These are phyloP conservation scores for Arrhopalites spinosus DNA, from an alignment of 2,888 invertebrate genomes.

Conservation along the genomic window DNA sequence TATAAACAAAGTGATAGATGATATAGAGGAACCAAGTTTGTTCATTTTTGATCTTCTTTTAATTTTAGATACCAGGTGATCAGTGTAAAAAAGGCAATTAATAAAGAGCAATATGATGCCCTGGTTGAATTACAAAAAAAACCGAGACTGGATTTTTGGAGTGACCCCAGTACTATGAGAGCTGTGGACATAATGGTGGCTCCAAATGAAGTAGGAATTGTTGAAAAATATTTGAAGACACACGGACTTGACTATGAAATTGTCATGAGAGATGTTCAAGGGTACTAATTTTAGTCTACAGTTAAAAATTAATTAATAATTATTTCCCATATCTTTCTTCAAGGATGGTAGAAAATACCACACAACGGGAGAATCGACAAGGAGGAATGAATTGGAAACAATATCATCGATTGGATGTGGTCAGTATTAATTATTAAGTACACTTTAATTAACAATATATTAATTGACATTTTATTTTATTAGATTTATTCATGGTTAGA, in stretches of 20 bases:
- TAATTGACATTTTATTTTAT: no score
- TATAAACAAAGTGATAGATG: neutral
- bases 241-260: slow-evolving; percentile 49
- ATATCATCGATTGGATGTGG: slow-evolving; percentile 49
- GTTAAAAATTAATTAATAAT: neutral
- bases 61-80: slow-evolving; percentile 49
- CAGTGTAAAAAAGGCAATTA: slow-evolving; percentile 44
- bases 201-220: slow-evolving; percentile 39
- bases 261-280: slow-evolving; percentile 50
- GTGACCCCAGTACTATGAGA: slow-evolving; percentile 47
- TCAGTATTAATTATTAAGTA: slow-evolving; percentile 21
- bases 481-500: slow-evolving; percentile 56
- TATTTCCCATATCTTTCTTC: neutral
- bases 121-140: slow-evolving; percentile 45
- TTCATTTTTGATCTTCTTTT: neutral
- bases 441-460: neutral
- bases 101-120: slow-evolving; percentile 49
- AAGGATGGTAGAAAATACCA: slow-evolving; percentile 49
- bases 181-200: slow-evolving; percentile 53
- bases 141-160: slow-evolving; percentile 51
- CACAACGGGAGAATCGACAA: slow-evolving; percentile 41
- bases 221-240: slow-evolving; percentile 43
- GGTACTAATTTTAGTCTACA: slow-evolving; percentile 35
- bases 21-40: neutral
- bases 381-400: slow-evolving; percentile 53